Evolutionary conservation across 2,888 invertebrate genomes (phyloP).

Genomic region (Drosophila mettleri): DNA sequence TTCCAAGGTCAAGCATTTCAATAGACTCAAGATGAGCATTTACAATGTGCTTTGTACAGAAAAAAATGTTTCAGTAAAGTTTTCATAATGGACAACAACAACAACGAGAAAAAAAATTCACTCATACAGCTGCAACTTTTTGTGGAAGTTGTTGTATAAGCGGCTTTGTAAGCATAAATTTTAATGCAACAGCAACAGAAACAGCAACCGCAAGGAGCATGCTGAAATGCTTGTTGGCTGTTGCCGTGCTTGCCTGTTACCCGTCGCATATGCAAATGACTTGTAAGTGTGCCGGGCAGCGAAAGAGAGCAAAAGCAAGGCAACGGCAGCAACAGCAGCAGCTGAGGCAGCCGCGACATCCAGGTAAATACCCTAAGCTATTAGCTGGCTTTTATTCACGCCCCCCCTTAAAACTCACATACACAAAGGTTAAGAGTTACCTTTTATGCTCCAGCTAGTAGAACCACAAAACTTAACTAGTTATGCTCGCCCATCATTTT

Average conservation of each 20-base stretch:
- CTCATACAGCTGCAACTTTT: slow-evolving; percentile 24
- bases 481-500: slow-evolving; percentile 21
- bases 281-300: slow-evolving; percentile 46
- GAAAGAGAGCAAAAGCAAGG: neutral
- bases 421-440: slow-evolving; percentile 46
- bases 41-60: slow-evolving; percentile 5
- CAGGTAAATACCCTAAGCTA: slow-evolving; percentile 51
- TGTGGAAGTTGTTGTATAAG: slow-evolving; percentile 47
- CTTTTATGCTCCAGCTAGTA: slow-evolving; percentile 24
- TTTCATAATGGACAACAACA: slow-evolving; percentile 6
- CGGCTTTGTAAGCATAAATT: slow-evolving; percentile 56
- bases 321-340: slow-evolving; percentile 12
- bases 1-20: slow-evolving; percentile 9
- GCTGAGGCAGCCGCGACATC: slow-evolving; percentile 28
- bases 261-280: slow-evolving; percentile 52
- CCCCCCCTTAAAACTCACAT: slow-evolving; percentile 2
- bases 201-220: slow-evolving; percentile 27
- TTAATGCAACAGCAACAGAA: slow-evolving; percentile 43
- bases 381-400: slow-evolving; percentile 30
- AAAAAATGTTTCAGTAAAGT: slow-evolving; percentile 18
- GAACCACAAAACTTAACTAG: slow-evolving; percentile 31
- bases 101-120: slow-evolving; percentile 12
- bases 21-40: slow-evolving; percentile 7
- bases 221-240: slow-evolving; percentile 35
- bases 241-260: slow-evolving; percentile 21